phyloP scores from a whole-genome alignment of 2,113 vertebrate species.

The Dipodomys merriami region DNA sequence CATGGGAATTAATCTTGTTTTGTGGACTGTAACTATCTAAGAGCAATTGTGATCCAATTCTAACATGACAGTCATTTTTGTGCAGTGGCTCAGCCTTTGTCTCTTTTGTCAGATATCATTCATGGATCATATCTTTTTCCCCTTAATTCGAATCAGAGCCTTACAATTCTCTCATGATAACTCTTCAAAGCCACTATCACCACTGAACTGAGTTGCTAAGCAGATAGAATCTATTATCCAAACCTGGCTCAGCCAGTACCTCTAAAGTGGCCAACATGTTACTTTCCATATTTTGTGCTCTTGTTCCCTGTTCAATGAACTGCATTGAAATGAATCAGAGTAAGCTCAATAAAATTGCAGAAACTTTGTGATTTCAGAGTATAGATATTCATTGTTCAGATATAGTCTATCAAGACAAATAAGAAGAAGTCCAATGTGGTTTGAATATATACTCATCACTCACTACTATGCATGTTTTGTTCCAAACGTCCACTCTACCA shows the following conservation, averaged over 20 bases:
- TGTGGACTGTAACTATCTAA: neutral
- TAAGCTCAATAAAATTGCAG: neutral
- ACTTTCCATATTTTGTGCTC: neutral
- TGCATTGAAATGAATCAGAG: neutral
- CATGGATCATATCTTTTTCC: conserved; percentile 19
- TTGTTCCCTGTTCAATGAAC: neutral
- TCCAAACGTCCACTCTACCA: neutral
- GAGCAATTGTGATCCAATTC: conserved; percentile 21
- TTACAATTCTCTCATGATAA: conserved; percentile 1
- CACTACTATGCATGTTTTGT: neutral
- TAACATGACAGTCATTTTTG: conserved; percentile 15
- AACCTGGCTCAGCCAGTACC: neutral
- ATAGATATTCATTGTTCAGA: neutral
- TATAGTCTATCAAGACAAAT: neutral
- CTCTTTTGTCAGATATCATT: conserved; percentile 7
- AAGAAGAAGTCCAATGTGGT: neutral
- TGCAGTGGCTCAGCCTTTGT: neutral
- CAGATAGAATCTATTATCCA: conserved; percentile 5
- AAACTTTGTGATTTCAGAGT: conserved; percentile 19
- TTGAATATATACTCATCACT: conserved; percentile 12
- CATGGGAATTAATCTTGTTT: neutral
- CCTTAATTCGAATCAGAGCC: neutral
- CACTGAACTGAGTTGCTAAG: neutral
- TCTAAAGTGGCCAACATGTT: neutral
- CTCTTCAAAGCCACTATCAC: neutral